These are phyloP conservation scores for Palaemon carinicauda DNA, from an alignment of 1,140 invertebrate species.

Conservation along the genomic window DNA sequence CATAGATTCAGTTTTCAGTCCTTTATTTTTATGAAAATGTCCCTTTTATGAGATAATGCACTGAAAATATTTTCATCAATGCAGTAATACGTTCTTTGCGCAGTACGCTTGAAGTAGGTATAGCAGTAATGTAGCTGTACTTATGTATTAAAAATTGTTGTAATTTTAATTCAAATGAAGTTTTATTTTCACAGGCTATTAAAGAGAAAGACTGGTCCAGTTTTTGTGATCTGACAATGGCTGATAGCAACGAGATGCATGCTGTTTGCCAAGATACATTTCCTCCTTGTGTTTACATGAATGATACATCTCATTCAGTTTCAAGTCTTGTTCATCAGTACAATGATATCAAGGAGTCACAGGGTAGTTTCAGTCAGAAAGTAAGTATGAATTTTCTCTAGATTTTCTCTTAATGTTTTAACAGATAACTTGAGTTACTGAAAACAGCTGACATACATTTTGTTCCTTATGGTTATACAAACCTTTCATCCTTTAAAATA, in stretches of 20 bases:
- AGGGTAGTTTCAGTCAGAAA: constrained; percentile 51
- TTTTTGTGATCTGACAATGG: constrained; percentile 95
- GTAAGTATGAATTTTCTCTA: constrained; percentile 38
- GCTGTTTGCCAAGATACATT: constrained; percentile 92
- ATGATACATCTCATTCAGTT: constrained; percentile 83
- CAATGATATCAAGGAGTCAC: constrained; percentile 73
- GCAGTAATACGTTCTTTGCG: too few species aligned
- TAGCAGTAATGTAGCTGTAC: too few species aligned
- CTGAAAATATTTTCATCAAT: too few species aligned
- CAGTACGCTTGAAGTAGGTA: too few species aligned
- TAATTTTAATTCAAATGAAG: neutral
- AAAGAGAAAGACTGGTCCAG: constrained; percentile 79
- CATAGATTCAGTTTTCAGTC: too few species aligned
- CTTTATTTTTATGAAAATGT: too few species aligned
- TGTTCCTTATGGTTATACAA: too few species aligned
- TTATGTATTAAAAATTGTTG: neutral
- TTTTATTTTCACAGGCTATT: constrained; percentile 74
- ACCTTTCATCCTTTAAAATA: too few species aligned
- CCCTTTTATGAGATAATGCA: too few species aligned
- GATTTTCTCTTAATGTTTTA: too few species aligned
- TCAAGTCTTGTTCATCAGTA: constrained; percentile 83
- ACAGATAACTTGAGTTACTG: neutral
- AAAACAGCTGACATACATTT: too few species aligned
- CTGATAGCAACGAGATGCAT: constrained; percentile 98
- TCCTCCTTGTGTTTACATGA: constrained; percentile 94